phyloP scores from a whole-genome alignment of 1,140 invertebrate species.

The Scaptomyza hsui region DNA sequence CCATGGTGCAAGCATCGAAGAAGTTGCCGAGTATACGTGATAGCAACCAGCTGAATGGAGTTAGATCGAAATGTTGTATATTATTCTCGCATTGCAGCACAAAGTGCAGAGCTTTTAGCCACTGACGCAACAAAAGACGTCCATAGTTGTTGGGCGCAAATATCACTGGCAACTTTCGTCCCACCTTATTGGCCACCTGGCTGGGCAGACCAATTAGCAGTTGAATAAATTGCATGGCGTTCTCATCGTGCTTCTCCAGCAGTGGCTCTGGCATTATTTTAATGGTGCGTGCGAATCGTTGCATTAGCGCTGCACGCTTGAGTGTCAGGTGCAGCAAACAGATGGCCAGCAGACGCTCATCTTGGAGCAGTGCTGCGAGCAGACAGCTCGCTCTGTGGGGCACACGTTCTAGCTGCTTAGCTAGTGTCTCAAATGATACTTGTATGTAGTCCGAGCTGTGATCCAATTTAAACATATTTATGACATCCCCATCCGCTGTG shows the following conservation, averaged over 20 bases:
- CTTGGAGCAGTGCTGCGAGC: slow-evolving; percentile 48
- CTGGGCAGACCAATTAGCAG: slow-evolving; percentile 87
- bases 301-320: slow-evolving; percentile 43
- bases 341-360: slow-evolving; percentile 57
- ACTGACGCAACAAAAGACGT: slow-evolving; percentile 86
- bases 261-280: slow-evolving; percentile 55
- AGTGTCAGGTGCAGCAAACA: slow-evolving; percentile 59
- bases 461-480: slow-evolving; percentile 78
- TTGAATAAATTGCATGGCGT: slow-evolving; percentile 85
- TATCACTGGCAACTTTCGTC: slow-evolving; percentile 85
- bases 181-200: slow-evolving; percentile 87
- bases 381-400: slow-evolving; percentile 25
- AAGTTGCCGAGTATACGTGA: slow-evolving; percentile 87
- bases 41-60: slow-evolving; percentile 85
- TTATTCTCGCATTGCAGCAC: slow-evolving; percentile 71
- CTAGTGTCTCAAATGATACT: slow-evolving; percentile 57
- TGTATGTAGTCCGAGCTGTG: slow-evolving; percentile 54
- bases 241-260: slow-evolving; percentile 60
- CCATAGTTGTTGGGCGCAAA: slow-evolving; percentile 86
- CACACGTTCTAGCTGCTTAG: slow-evolving; percentile 34
- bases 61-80: slow-evolving; percentile 83
- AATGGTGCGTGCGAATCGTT: slow-evolving; percentile 55
- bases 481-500: slow-evolving; percentile 37
- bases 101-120: slow-evolving; percentile 86
- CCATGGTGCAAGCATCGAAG: slow-evolving; percentile 25